Conservation (phyloP, 2,113 vertebrate species). For the Caloenas nicobarica region DNA sequence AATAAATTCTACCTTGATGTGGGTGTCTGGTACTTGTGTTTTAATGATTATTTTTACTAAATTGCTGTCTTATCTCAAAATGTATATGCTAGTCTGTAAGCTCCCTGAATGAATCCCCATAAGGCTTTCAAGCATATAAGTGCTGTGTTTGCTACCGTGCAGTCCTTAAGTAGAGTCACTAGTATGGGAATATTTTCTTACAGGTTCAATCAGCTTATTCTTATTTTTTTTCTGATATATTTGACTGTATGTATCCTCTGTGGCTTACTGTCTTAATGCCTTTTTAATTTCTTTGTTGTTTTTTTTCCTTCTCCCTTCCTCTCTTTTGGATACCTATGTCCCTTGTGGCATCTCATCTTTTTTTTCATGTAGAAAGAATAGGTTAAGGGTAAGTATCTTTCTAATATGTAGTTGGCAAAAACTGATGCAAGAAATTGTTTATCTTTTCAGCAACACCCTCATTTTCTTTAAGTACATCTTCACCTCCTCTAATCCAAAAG, state of each 20-base stretch:
- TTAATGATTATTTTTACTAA: background rate
- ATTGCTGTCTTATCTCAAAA: background rate
- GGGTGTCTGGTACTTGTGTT: background rate
- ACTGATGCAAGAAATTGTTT: conserved; percentile 56
- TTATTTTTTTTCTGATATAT: background rate
- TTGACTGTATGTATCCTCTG: background rate
- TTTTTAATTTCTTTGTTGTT: background rate
- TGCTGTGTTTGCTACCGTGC: background rate
- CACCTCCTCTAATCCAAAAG: conserved; percentile 39
- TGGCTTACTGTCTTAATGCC: background rate
- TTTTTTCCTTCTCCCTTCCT: background rate
- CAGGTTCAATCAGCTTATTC: background rate
- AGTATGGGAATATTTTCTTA: background rate
- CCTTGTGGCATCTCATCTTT: background rate
- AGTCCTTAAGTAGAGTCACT: background rate
- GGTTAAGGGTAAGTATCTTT: conserved; percentile 6
- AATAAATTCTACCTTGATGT: background rate
- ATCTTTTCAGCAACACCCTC: conserved; percentile 46
- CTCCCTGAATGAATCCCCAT: background rate
- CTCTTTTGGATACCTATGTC: background rate
- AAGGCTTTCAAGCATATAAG: background rate
- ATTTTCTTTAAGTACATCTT: conserved; percentile 58
- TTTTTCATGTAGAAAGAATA: background rate
- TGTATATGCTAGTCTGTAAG: background rate
- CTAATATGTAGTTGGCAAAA: background rate